Evolutionary conservation across 2,888 invertebrate species (phyloP).

Genomic region (Polydrusus pterygomalis): DNA sequence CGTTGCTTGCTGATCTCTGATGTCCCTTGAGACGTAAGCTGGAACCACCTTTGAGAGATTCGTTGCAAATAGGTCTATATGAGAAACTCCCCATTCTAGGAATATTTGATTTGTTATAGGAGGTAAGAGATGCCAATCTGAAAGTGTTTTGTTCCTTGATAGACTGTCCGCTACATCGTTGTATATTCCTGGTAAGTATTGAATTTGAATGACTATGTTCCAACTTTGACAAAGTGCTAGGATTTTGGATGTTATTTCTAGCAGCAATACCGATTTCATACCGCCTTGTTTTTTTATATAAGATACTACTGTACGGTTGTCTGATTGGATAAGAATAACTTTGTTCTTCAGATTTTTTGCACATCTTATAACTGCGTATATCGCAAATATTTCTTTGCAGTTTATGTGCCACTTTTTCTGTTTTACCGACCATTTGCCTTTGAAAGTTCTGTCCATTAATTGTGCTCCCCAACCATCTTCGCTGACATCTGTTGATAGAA

Average conservation of each 20-base stretch:
- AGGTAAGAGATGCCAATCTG: conserved; percentile 56
- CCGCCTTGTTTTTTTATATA: conserved; percentile 55
- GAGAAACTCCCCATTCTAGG: conserved; percentile 54
- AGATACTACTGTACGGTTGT: conserved; percentile 57
- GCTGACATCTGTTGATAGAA: conserved; percentile 56
- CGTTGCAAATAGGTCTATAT: conserved; percentile 57
- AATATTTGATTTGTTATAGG: conserved; percentile 49
- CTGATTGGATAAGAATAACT: conserved; percentile 53
- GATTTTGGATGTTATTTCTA: conserved; percentile 35
- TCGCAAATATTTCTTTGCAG: conserved; percentile 52
- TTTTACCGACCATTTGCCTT: conserved; percentile 36
- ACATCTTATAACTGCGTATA: conserved; percentile 36
- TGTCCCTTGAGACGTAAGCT: conserved; percentile 45
- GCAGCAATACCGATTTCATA: conserved; percentile 45
- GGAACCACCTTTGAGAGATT: conserved; percentile 39
- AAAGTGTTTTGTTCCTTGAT: conserved; percentile 48
- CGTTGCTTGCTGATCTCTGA: conserved; percentile 38
- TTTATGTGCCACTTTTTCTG: conserved; percentile 57
- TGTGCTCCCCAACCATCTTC: conserved; percentile 56
- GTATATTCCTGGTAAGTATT: conserved; percentile 56
- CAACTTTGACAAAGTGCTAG: conserved; percentile 38
- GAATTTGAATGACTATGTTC: conserved; percentile 39
- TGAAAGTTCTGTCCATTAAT: conserved; percentile 30
- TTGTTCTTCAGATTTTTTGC: conserved; percentile 26
- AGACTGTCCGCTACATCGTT: conserved; percentile 59